Evolutionary conservation across 2,888 invertebrate species (phyloP), one percentile per base, ranked within the genome.

Genomic region (Cryptocephalus primarius): DNA sequence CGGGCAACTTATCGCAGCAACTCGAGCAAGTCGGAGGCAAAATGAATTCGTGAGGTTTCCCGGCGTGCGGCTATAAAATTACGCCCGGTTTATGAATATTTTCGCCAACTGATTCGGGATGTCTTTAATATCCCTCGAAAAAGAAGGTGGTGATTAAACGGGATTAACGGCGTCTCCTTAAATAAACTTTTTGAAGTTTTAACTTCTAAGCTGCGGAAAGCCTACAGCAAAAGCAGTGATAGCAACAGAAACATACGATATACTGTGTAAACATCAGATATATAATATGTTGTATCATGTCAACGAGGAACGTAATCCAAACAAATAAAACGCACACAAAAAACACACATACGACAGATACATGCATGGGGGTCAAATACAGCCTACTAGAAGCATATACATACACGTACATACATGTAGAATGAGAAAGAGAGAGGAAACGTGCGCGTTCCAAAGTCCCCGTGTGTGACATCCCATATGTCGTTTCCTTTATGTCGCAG

Each of bases 401-500:
- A 10, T 22, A 10, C 12, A 34, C 3, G n/a, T 39, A 39, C 8
- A 39, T 22, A 22, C 22, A 22, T 22, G 6, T 22, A 22, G 22
- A 22, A 6, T 6, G 22, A 22, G 22, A 40, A 10, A 40, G 9
- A 9, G 11, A 33, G 32, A 40, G 34, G 46, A 45, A 49, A 47
- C 42, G 44, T 47, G 42, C 47, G 43, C 47, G 33, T 47, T 45
- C 46, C 46, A 50, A 54, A 51, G 53, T 49, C 41, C 43, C 56
- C 52, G 54, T 48, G 49, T 59, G 59, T 55, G 61, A 61, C 59
- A 59, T 62, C 68, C 62, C 68, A 67, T 67, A 68, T 68, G 68
- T 65, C 67, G 57, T 48, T 52, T 57, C 59, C 59, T 60, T 64
- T 61, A 58, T 61, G 55, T 56, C 53, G 55, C 34, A 56, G 52